Evolutionary conservation across 2,113 vertebrate genomes (phyloP).

Genomic region (Zosterops hypoxanthus): DNA sequence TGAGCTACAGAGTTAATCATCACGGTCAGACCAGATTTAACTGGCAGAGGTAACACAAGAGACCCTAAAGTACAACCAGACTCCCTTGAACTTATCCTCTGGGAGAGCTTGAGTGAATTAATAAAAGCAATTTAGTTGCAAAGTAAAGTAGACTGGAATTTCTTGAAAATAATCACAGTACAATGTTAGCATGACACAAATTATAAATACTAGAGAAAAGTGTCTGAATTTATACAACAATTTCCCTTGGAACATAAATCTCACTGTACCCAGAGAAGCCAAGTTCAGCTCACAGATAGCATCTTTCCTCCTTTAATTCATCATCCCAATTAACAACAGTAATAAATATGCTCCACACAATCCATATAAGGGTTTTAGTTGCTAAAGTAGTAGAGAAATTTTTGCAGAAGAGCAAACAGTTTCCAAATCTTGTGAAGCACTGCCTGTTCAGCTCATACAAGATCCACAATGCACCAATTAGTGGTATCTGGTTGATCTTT

Average conservation of each 20-base stretch:
- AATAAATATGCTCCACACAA: background rate
- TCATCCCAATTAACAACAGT: background rate
- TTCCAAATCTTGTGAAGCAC: background rate
- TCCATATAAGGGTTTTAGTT: background rate
- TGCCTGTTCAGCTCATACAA: background rate
- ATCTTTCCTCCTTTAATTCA: background rate
- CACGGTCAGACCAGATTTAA: background rate
- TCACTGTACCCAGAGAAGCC: background rate
- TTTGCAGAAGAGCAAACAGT: background rate
- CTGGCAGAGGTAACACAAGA: background rate
- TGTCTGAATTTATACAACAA: background rate
- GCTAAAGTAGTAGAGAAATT: background rate
- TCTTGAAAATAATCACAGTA: constrained; percentile 27
- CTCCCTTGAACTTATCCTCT: background rate
- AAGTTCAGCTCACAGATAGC: background rate
- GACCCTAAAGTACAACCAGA: background rate
- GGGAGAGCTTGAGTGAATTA: background rate
- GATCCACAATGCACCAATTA: background rate
- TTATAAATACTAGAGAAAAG: background rate
- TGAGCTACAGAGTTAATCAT: background rate
- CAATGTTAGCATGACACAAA: accelerated
- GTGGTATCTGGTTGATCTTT: background rate
- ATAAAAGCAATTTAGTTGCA: constrained; percentile 13
- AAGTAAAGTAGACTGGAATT: background rate
- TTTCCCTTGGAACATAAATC: constrained; percentile 7